A percentile compares a stretch with the other conserved stretches of the same genome.
Conservation (phyloP, 2,888 invertebrate genomes). For the Troides aeacus region DNA sequence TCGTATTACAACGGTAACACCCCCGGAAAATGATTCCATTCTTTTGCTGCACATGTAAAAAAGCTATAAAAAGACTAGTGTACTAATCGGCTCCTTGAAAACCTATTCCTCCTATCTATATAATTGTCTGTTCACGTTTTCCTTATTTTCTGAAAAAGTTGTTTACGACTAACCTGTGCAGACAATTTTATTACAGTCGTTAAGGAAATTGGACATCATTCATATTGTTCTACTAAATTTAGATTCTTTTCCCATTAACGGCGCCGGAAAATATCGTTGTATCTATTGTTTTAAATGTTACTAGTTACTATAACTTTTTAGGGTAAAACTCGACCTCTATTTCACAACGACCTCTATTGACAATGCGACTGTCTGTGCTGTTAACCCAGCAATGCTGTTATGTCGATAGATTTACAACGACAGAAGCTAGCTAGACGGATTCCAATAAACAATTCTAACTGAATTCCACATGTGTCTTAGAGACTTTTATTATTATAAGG, state of each 20-base stretch:
- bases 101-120: not conserved
- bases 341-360: no score
- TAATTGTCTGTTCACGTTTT: conserved; percentile 10
- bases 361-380: no score
- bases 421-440: no score
- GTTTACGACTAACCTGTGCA: conserved; percentile 24
- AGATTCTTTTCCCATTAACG: conserved; percentile 8
- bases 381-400: no score
- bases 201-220: conserved; percentile 26
- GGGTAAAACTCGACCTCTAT: not conserved
- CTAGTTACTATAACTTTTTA: not conserved
- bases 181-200: conserved; percentile 21
- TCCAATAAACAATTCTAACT: no score
- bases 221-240: conserved; percentile 15
- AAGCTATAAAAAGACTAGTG: not conserved
- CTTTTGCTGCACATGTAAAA: no score
- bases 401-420: no score
- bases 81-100: not conserved
- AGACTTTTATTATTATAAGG: no score
- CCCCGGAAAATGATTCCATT: no score
- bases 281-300: not conserved
- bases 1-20: no score
- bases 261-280: not conserved
- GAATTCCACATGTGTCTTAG: no score
- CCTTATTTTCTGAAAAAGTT: conserved; percentile 14